Percentiles rank a stretch among this genome's conserved stretches.
phyloP scores from a whole-genome alignment of 2,888 invertebrate genomes.

The Nomada hirtipes region DNA sequence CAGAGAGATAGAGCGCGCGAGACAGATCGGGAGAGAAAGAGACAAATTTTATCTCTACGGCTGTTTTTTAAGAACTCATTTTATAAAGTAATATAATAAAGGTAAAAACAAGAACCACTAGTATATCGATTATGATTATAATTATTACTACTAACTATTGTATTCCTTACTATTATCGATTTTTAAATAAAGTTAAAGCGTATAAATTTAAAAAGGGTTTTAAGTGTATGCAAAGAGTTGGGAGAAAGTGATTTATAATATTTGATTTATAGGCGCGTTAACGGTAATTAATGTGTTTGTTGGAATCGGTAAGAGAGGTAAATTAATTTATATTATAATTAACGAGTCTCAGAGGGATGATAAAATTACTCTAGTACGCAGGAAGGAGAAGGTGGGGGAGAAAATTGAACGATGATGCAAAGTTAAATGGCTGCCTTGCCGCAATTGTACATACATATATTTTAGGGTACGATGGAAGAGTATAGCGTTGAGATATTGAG shows the following conservation, averaged over 20 bases:
- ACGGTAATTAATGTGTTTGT: constrained; percentile 65
- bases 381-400: constrained; percentile 1
- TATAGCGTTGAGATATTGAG: constrained; percentile 36
- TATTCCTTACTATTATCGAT: constrained; percentile 74
- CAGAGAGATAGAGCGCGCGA: background rate
- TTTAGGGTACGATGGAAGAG: constrained; percentile 55
- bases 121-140: constrained; percentile 76
- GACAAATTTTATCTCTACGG: constrained; percentile 69
- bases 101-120: constrained; percentile 69
- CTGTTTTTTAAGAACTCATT: constrained; percentile 75
- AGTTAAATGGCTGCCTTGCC: constrained; percentile 66
- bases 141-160: constrained; percentile 72
- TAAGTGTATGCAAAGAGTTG: constrained; percentile 65
- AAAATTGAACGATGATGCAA: constrained; percentile 39
- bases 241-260: constrained; percentile 49
- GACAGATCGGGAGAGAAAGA: constrained; percentile 10
- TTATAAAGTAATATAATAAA: constrained; percentile 74
- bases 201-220: constrained; percentile 67
- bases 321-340: constrained; percentile 75
- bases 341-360: constrained; percentile 76
- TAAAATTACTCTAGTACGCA: constrained; percentile 71
- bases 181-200: constrained; percentile 73
- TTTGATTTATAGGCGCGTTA: constrained; percentile 71
- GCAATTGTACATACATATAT: constrained; percentile 75
- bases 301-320: constrained; percentile 66